Percentiles rank a stretch among this genome's conserved stretches.
Conservation (phyloP, 92 coral and sea anemone genomes). For the Parazoanthus swiftii region DNA sequence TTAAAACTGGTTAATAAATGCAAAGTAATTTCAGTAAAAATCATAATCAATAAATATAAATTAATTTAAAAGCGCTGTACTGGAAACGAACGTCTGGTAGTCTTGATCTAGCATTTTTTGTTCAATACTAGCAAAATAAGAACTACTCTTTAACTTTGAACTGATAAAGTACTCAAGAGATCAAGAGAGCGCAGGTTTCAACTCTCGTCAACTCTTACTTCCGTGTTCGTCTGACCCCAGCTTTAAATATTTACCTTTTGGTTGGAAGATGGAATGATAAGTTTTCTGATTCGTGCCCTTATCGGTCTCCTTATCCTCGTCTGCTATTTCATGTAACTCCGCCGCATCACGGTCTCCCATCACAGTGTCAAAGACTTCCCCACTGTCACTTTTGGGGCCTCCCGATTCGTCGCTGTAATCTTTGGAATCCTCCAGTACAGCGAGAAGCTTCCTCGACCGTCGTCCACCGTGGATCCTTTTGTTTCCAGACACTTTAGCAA, state of each 20-base stretch:
- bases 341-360: background rate
- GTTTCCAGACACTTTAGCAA: slow-evolving; percentile 26
- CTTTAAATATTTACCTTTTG: slow-evolving; percentile 9
- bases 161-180: background rate
- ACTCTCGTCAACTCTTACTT: no score
- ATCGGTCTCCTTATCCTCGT: background rate
- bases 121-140: no score
- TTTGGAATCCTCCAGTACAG: background rate
- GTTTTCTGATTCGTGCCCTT: background rate
- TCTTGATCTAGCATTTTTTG: no score
- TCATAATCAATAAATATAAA: no score
- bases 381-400: background rate
- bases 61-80: no score
- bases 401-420: background rate
- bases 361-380: background rate
- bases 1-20: no score
- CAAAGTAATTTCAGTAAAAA: no score
- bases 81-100: no score
- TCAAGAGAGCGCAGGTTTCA: no score
- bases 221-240: no score
- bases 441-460: slow-evolving; percentile 28
- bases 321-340: background rate
- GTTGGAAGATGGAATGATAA: background rate
- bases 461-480: slow-evolving; percentile 28
- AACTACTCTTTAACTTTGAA: no score